Base-by-base conservation (phyloP, 1,140 invertebrate genomes). In the Drosophila teissieri region DNA sequence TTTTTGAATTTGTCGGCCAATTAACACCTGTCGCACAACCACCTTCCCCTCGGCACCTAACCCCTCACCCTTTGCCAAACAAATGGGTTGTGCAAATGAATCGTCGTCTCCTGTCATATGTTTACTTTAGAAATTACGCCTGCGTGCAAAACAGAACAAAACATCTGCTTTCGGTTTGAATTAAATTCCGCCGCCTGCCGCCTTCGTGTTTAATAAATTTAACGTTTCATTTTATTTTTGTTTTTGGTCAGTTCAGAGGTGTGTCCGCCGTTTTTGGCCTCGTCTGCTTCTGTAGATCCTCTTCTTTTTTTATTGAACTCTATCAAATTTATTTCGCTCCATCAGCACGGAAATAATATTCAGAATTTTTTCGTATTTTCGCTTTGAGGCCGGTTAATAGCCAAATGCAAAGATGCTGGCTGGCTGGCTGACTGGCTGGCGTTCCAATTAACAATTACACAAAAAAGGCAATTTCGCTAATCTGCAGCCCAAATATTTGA, bases 1-100 rank as follows among this genome's bases (percentile, higher is more conserved):
- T 79, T 89, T 79, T 80, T 80, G 55, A 86, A 86, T 86, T 84
- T 89, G 80, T 67, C 68, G 49, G 76, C 27, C 76, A 88, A 89
- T 88, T 88, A 88, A 80, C 83, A 88, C 83, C 73, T 88, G 62
- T 88, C 51, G 55, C 69, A 34, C 34, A 31, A 8, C 8, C 7
- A 31, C 31, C 63, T n/a, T 12, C n/a, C 51, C 39, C 19, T 56
- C 31, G 14, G 58, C 10, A 61, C 69, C 68, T 72, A 65, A 31
- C 44, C 55, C 74, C 77, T 79, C 73, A 37, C 44, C 51, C 51
- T 75, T 65, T 58, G 45, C 58, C 62, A 19, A 48, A 49, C 78
- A 78, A 85, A 84, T 84, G 68, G 78, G 55, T 80, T 84, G 80
- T 76, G 81, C 73, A 85, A 84, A 85, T 75, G 68, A 40, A 56